Evolutionary conservation across 2,888 invertebrate genomes (phyloP), one percentile per base, ranked within the genome.

Genomic region (Andrena trimmerana): DNA sequence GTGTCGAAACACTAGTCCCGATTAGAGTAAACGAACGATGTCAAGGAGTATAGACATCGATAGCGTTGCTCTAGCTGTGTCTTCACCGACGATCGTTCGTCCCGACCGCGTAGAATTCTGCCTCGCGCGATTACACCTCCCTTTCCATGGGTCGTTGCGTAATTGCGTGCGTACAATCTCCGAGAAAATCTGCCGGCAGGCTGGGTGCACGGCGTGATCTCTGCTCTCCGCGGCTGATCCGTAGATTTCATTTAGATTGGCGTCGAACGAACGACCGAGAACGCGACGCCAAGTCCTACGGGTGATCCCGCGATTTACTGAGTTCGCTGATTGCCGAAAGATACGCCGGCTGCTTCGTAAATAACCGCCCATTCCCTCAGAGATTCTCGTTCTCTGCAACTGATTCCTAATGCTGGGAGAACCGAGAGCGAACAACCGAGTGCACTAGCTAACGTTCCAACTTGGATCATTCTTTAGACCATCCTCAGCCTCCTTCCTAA

Each of bases 241-340:
- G 82, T 54, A 87, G 86, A 86, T 86, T 86, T 86, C 79, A 86
- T 87, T 86, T 86, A 87, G 86, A 86, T 86, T 73, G 87, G 71
- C 75, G 75, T 67, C 66, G 33, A 78, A 67, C 60, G 79, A 82
- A 66, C 76, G 76, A 77, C 69, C 68, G 65, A 29, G 59, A 83
- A 84, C 59, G 76, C 76, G 69, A 62, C 59, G 73, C 59, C 13
- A 59, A 8, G 20, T 36, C 24, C 63, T 29, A 24, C 27, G n/a
- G 27, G 10, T 27, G 50, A 50, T 29, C 27, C 66, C 16, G 50
- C 66, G 66, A 66, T 66, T 42, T 42, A 65, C 50, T 50, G 16
- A 10, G 29, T 8, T 31, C 16, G 48, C 48, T 66, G 66, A 66
- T 50, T n/a, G 10, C 50, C 66, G 50, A 66, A 50, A 50, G 66